Conservation (phyloP, 2,888 invertebrate species). For the Drosophila parthenogenetica region DNA sequence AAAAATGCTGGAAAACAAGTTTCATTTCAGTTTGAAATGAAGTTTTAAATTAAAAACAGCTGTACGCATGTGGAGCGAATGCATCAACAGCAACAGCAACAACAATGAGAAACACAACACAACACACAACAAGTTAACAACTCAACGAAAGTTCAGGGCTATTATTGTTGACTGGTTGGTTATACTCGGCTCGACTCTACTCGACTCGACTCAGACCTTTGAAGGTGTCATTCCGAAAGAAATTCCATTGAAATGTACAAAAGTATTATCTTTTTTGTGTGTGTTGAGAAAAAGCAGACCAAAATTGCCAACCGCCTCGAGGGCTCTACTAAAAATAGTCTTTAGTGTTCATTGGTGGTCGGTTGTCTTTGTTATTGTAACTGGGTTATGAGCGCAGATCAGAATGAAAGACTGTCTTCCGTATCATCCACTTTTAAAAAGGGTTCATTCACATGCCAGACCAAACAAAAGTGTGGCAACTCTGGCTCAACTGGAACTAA, state of each 20-base stretch:
- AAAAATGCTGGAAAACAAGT: conserved; percentile 65
- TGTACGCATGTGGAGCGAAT: conserved; percentile 60
- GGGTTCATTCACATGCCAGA: conserved; percentile 27
- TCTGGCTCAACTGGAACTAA: conserved; percentile 4
- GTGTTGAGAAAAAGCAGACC: conserved; percentile 9
- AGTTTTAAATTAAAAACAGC: conserved; percentile 66
- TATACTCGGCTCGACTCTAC: not conserved
- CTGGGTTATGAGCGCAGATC: conserved; percentile 46
- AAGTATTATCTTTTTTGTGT: not conserved
- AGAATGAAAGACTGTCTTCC: conserved; percentile 28
- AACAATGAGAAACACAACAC: conserved; percentile 14
- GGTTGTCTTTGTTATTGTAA: conserved; percentile 40
- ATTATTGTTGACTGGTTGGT: conserved; percentile 48
- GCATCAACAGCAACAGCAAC: conserved; percentile 33
- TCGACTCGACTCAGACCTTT: conserved; percentile 17
- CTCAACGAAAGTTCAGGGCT: conserved; percentile 66
- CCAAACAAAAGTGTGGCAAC: conserved; percentile 36
- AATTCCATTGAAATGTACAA: conserved; percentile 54
- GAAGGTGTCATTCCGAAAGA: conserved; percentile 56
- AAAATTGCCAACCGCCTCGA: conserved; percentile 46
- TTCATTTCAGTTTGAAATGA: conserved; percentile 57
- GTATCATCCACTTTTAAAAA: not conserved
- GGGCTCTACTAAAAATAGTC: conserved; percentile 44
- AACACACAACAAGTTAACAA: conserved; percentile 46
- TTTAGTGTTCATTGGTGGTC: conserved; percentile 21